Base-by-base conservation (phyloP, 1,140 invertebrate species). In the Drosophila busckii region DNA sequence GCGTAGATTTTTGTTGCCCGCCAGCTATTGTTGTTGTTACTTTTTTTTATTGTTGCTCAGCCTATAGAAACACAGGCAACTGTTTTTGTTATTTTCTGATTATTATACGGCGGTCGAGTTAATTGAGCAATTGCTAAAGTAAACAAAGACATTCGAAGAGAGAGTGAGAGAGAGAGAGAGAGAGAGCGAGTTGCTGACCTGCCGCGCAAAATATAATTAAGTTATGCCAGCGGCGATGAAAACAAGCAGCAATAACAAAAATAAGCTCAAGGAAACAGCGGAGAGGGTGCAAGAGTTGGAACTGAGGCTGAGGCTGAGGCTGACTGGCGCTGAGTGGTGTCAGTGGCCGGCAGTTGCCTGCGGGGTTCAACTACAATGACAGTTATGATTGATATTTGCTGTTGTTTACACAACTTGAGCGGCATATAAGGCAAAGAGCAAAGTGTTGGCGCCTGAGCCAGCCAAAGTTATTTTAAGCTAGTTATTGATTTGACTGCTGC, bases 81-180 rank as follows among this genome's bases (percentile, higher is more conserved):
- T 37, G 9, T 13, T 48, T 19, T 48, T 48, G 22, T 37, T 20
- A 15, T 42, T 38, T 54, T 60, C 37, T 61, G 38, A 55, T 66
- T 66, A 66, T 61, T 66, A 66, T 66, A 37, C 58, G 31, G 62
- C 50, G 62, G 62, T 66, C 44, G 50, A 61, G 58, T 66, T 66
- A 66, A 66, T 66, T 66, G 58, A 66, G 62, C 62, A 66, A 66
- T 66, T 66, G 62, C 62, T 49, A 66, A 49, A 66, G 48, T 66
- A 41, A 65, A 66, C 62, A 66, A 61, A 40, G 53, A 61, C 62
- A 48, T 48, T 22, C 13, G 10, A 40, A 40, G n/a, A 40, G 22
- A 23, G 16, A 20, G 12, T 26, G 23, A 12, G 20, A 22, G 22
- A 9, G 9, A 41, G 15, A 25, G n/a, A 25, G 23, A 2, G 10